phyloP scores from a whole-genome alignment of 2,113 vertebrate species.

The mouse (Mus musculus) region DNA sequence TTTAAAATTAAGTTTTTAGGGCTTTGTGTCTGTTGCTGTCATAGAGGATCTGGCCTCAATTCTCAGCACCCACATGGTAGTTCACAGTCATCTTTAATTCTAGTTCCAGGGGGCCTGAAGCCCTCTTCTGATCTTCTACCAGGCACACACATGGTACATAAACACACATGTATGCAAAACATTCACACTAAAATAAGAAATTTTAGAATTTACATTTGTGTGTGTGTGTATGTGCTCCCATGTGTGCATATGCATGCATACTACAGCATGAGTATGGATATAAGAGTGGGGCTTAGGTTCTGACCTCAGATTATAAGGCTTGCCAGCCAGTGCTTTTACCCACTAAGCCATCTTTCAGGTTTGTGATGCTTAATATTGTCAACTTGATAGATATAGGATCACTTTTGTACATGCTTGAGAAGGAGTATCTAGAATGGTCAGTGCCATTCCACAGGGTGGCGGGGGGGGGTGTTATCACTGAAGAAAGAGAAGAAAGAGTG shows the following conservation, averaged over 20 bases:
- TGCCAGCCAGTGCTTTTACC: not conserved
- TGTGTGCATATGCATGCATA: not conserved
- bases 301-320: not conserved
- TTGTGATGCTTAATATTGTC: not conserved
- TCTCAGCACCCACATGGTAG: not conserved
- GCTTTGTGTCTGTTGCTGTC: not conserved
- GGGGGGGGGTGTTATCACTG: no score
- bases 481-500: not conserved
- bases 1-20: not conserved
- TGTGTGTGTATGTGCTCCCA: not conserved
- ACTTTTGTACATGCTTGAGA: not conserved
- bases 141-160: not conserved
- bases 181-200: not conserved
- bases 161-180: not conserved
- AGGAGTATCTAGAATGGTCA: not conserved
- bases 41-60: not conserved
- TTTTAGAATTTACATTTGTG: not conserved
- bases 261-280: not conserved
- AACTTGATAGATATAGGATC: not conserved
- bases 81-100: not conserved
- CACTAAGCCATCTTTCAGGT: not conserved
- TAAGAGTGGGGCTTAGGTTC: not conserved
- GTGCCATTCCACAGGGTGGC: not conserved
- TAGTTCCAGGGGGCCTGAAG: not conserved
- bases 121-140: not conserved